These are phyloP conservation scores for Thalassophryne amazonica DNA, from an alignment of 2,797 vertebrate genomes.

Conservation along the genomic window DNA sequence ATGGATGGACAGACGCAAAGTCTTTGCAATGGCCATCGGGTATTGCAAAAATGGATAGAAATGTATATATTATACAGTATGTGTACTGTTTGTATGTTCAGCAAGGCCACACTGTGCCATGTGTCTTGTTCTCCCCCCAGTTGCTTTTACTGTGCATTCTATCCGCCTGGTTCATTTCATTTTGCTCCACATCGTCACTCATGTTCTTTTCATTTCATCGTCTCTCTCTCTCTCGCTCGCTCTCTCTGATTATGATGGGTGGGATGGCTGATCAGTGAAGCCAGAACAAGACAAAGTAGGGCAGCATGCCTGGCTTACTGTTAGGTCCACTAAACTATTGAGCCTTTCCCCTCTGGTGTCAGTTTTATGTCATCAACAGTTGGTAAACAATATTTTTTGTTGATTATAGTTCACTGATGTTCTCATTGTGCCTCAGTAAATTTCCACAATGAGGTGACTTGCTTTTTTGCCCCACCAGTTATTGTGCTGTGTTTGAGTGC, in stretches of 20 bases:
- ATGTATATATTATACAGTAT: too few relatives aligned
- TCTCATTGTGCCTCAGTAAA: too few relatives aligned
- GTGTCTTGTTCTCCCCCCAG: not conserved
- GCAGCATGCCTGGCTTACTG: conserved; percentile 58
- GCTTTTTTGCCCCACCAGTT: too few relatives aligned
- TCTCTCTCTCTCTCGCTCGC: not conserved
- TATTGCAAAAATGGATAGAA: too few relatives aligned
- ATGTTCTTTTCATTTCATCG: not conserved
- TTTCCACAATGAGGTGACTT: too few relatives aligned
- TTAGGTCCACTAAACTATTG: conserved; percentile 53
- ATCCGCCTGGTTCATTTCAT: not conserved
- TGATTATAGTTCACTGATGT: too few relatives aligned
- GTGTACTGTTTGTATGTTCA: too few relatives aligned
- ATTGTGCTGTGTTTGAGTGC: too few relatives aligned
- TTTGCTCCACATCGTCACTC: not conserved
- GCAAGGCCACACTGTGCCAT: not conserved
- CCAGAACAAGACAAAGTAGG: conserved; percentile 67
- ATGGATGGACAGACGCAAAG: too few relatives aligned
- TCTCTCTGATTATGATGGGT: conserved; percentile 40
- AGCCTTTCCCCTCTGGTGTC: conserved; percentile 3
- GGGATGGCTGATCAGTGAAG: conserved; percentile 60
- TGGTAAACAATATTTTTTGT: too few relatives aligned
- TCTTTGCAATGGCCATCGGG: too few relatives aligned
- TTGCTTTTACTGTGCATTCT: not conserved
- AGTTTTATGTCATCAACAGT: not conserved